A percentile compares a stretch with the other conserved stretches of the same genome.
Conservation (phyloP, 2,797 vertebrate species). For the Bradypodion pumilum region DNA sequence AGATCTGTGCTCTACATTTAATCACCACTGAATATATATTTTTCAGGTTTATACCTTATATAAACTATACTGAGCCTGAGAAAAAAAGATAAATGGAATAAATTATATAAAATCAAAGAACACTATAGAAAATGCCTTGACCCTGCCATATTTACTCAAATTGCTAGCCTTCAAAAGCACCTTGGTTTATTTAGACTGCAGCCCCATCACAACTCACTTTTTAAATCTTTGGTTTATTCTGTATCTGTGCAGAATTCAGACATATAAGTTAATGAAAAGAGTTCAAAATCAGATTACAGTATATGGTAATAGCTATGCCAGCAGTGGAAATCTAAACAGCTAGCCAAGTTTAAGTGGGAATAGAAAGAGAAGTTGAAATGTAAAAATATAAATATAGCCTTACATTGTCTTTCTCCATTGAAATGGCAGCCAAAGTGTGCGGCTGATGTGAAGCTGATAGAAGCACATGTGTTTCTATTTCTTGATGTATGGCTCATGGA, state of each 20-base stretch:
- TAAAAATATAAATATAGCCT: background rate
- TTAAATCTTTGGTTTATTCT: background rate
- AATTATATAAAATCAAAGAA: background rate
- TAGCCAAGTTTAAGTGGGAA: background rate
- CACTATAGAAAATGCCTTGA: background rate
- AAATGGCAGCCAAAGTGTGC: background rate
- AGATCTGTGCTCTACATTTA: background rate
- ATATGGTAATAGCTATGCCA: background rate
- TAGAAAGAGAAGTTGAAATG: background rate
- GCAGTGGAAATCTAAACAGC: slow-evolving; percentile 17
- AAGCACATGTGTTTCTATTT: background rate
- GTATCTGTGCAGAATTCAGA: background rate
- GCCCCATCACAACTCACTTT: background rate
- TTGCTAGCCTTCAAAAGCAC: background rate
- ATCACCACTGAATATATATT: background rate
- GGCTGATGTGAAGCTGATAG: no score
- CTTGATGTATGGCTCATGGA: background rate
- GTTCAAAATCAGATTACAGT: background rate
- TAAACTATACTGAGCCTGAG: background rate
- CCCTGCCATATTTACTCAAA: background rate
- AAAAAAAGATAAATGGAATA: background rate
- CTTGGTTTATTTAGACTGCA: background rate
- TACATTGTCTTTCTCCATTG: background rate
- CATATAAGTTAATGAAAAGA: background rate
- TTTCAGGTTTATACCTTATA: no score